A percentile compares a stretch with the other conserved stretches of the same genome.
phyloP scores from a whole-genome alignment of 2,888 invertebrate species.

The Drosophila trichaetosa region DNA sequence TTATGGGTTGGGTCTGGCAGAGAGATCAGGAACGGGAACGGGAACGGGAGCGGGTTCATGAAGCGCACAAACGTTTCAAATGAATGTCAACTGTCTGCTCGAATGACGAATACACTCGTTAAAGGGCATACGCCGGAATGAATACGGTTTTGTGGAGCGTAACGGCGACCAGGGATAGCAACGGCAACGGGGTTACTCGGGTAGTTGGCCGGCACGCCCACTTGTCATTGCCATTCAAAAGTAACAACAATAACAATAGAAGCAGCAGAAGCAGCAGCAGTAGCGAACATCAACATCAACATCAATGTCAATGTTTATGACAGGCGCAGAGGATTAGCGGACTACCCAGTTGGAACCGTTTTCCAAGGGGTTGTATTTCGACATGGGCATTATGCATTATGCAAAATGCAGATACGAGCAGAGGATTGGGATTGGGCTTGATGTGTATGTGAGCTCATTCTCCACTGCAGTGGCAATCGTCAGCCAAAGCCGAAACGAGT shows the following conservation, averaged over 20 bases:
- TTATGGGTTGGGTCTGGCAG: background rate
- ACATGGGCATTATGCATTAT: conserved; percentile 42
- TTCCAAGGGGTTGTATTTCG: conserved; percentile 19
- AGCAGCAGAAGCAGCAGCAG: conserved; percentile 25
- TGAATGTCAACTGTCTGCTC: conserved; percentile 78
- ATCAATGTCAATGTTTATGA: conserved; percentile 80
- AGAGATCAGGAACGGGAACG: background rate
- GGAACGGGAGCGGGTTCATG: conserved; percentile 50
- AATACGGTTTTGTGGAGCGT: conserved; percentile 71
- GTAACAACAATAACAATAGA: conserved; percentile 26
- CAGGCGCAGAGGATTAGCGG: conserved; percentile 78
- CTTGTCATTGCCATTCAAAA: conserved; percentile 65
- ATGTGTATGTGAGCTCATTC: conserved; percentile 8
- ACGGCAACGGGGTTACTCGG: conserved; percentile 56
- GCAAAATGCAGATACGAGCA: conserved; percentile 48
- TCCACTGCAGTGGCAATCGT: conserved; percentile 3
- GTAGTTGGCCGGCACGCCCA: conserved; percentile 67
- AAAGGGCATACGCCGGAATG: conserved; percentile 77
- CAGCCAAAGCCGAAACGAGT: conserved; percentile 25
- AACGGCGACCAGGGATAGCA: conserved; percentile 46
- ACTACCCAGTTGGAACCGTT: conserved; percentile 68
- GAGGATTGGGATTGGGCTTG: background rate
- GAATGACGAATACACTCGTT: conserved; percentile 80
- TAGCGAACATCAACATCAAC: conserved; percentile 61
- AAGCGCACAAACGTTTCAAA: conserved; percentile 70